Evolutionary conservation across 2,888 invertebrate species (phyloP), one percentile per base, ranked within the genome.

Genomic region (Omphaloscelis lunosa): DNA sequence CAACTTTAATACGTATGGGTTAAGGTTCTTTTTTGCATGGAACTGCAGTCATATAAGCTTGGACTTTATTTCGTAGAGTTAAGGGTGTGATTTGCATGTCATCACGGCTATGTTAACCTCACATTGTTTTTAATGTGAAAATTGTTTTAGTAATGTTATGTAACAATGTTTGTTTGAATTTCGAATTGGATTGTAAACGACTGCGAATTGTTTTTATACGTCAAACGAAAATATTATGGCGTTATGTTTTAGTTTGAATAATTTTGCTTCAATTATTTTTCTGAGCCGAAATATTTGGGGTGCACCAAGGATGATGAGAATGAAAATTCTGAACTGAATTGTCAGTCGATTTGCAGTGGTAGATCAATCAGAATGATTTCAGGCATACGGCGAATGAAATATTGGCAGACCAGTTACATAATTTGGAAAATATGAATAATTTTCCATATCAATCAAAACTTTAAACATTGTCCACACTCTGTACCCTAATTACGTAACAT

Each of bases 121-220:
- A 62, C 62, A 69, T 73, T 69, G 59, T 71, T 83, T 72, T 83
- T 71, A 80, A 76, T 75, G 72, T 67, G 66, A 23, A 80, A 83
- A 79, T 86, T 85, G 87, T 81, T 86, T 80, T 78, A 72, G 63
- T 71, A 72, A 80, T 80, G 73, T 78, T 85, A 72, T 39, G 72
- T 74, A 83, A 73, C 70, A 67, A 70, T 79, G 67, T 86, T 65
- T 75, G 67, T 79, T 78, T 85, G 68, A 82, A 63, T 82, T 85
- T 59, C 9, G 62, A 72, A 78, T 66, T 56, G 58, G 62, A 69
- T 70, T 66, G 82, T 80, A n/a, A 56, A n/a, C 59, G 45, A 53
- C 20, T 45, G 39, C 20, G 56, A 75, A 71, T 67, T 69, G 56
- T 77, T 76, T 77, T 59, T 45, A 61, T n/a, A 68, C 59, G 63